phyloP scores from a whole-genome alignment of 2,797 vertebrate genomes.

The Anabas testudineus region DNA sequence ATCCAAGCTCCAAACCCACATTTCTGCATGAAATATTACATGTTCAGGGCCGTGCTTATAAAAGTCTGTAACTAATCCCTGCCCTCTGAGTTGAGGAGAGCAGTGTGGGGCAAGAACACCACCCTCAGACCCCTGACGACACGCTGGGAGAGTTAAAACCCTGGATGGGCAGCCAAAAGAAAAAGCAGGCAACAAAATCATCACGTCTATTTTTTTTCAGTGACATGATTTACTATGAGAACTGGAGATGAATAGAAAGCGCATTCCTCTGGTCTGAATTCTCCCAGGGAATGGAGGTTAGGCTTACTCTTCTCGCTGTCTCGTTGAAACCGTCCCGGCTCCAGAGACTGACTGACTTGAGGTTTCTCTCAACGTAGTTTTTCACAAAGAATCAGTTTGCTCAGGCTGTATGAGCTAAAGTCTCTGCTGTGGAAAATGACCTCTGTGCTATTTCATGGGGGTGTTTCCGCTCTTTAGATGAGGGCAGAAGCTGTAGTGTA shows the following conservation, averaged over 20 bases:
- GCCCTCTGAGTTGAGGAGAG: slow-evolving; percentile 45
- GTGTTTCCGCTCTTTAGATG: slow-evolving; percentile 35
- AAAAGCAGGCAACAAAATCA: slow-evolving; percentile 44
- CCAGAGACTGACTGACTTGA: slow-evolving; percentile 38
- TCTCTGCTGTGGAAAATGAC: slow-evolving; percentile 24
- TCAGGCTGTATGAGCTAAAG: slow-evolving; percentile 18
- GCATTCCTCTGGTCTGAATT: slow-evolving; percentile 53
- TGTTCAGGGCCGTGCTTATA: slow-evolving; percentile 27
- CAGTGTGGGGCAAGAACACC: slow-evolving; percentile 27
- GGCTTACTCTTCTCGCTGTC: slow-evolving; percentile 31
- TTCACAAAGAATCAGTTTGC: slow-evolving; percentile 52
- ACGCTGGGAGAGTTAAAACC: slow-evolving; percentile 56
- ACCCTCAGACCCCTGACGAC: slow-evolving; percentile 26
- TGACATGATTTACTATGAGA: slow-evolving; percentile 70
- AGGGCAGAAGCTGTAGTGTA: slow-evolving; percentile 11
- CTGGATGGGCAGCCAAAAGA: slow-evolving; percentile 35
- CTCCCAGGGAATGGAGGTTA: slow-evolving; percentile 46
- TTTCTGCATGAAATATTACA: slow-evolving; percentile 58
- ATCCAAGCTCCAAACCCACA: slow-evolving; percentile 39
- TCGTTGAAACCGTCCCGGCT: slow-evolving; percentile 40
- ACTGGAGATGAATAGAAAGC: slow-evolving; percentile 51
- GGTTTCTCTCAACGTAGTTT: slow-evolving; percentile 37
- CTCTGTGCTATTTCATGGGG: slow-evolving; percentile 30
- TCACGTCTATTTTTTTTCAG: slow-evolving; percentile 31
- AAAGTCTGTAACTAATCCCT: slow-evolving; percentile 63